Evolutionary conservation across 1,140 invertebrate species (phyloP).

Genomic region (Carposina sasakii): DNA sequence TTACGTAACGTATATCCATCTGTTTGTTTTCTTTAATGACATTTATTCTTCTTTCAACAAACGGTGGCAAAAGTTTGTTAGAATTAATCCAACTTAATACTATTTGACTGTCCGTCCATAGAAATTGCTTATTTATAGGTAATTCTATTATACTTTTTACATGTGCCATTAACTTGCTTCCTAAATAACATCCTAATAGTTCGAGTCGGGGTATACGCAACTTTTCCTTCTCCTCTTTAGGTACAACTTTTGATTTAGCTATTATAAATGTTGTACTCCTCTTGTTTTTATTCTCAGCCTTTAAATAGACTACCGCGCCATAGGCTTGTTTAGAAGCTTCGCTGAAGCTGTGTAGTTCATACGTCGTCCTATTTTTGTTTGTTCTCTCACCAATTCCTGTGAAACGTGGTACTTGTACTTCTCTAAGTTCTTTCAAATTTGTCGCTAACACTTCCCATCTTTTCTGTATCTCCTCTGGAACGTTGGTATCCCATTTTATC

Average conservation of each 20-base stretch:
- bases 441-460: slow-evolving; percentile 14
- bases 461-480: slow-evolving; percentile 6
- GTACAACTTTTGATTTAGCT: slow-evolving; percentile 19
- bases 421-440: background rate
- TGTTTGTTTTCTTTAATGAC: background rate
- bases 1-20: background rate
- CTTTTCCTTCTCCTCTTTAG: slow-evolving; percentile 18
- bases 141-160: background rate
- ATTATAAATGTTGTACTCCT: slow-evolving; percentile 16
- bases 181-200: slow-evolving; percentile 17
- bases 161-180: background rate
- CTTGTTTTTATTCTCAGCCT: background rate
- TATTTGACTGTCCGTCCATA: slow-evolving; percentile 9
- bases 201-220: slow-evolving; percentile 22
- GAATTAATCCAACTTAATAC: slow-evolving; percentile 1
- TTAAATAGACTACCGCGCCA: slow-evolving; percentile 20
- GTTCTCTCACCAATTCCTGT: background rate
- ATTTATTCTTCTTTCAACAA: slow-evolving; percentile 2
- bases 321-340: slow-evolving; percentile 15
- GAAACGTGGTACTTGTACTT: background rate
- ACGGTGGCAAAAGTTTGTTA: slow-evolving; percentile 5
- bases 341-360: slow-evolving; percentile 14
- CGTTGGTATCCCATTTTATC: slow-evolving; percentile 16
- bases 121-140: background rate
- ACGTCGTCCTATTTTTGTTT: too few species aligned